Evolutionary conservation across 2,113 vertebrate species (phyloP).

Genomic region (Tragelaphus buxtoni): DNA sequence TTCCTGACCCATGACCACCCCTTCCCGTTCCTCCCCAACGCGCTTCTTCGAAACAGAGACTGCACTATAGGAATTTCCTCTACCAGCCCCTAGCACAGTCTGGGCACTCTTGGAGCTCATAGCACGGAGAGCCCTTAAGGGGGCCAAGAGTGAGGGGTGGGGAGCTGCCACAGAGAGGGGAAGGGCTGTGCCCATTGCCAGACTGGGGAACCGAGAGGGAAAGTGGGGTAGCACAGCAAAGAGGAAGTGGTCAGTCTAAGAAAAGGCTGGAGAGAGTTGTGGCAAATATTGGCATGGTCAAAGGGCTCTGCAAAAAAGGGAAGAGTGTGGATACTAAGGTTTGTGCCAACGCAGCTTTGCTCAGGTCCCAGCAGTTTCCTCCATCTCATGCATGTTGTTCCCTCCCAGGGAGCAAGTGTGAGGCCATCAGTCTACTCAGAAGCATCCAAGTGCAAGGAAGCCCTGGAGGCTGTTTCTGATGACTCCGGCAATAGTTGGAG

Average conservation of each 20-base stretch:
- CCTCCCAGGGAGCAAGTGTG: not conserved
- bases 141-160: not conserved
- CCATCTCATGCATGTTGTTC: not conserved
- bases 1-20: not conserved
- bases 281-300: not conserved
- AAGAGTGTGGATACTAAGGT: not conserved
- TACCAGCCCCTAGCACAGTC: not conserved
- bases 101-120: not conserved
- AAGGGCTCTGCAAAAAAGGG: not conserved
- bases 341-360: not conserved
- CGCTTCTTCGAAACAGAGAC: not conserved
- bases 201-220: not conserved
- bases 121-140: not conserved
- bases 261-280: not conserved
- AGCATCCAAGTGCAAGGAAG: not conserved
- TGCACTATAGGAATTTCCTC: not conserved
- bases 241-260: not conserved
- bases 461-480: not conserved
- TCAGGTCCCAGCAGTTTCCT: not conserved
- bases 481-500: not conserved
- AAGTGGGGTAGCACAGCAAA: not conserved
- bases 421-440: not conserved
- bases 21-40: not conserved
- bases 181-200: not conserved
- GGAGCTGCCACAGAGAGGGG: rapidly evolving